Base-by-base conservation (phyloP, 2,113 vertebrate species). In the Sterna hirundo region DNA sequence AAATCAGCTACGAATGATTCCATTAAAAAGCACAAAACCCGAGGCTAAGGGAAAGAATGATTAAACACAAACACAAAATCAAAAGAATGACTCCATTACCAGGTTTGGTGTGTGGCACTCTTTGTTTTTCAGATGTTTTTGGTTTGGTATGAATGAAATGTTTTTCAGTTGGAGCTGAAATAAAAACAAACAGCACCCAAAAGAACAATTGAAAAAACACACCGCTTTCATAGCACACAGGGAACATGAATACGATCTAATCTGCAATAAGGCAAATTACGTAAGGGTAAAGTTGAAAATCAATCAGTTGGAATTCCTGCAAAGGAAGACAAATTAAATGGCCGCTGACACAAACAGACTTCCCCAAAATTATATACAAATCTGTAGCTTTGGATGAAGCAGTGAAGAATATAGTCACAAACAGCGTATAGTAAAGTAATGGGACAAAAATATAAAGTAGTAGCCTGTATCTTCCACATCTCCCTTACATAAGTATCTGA, bases 101-200 rank as follows among this genome's bases (percentile, higher is more conserved):
- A 88, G 96, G 88, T 92, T 51, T 97, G 70, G 84, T 96, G 83
- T 98, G 90, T 91, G 94, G 72, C 34, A 93, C 62, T 98, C 97
- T 96, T 90, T 97, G 65, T 86, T 68, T 96, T 89, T 91, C 94
- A 46, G 95, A 92, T 94, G 94, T 44, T 97, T 98, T 98, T 97
- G 44, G 76, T 97, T 96, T 98, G 84, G 91, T 96, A 91, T 95
- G 96, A 89, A 96, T 78, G 36, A 96, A 94, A 4, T 69, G 64
- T 90, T 98, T 97, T 83, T 98, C 97, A 88, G 94, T 82, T 93
- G 97, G 95, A 97, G 89, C 98, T 98, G 97, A 85, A 98, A 98
- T 95, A 96, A 97, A 96, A 94, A 70, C 16, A 90, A 92, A 94
- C 22, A 82, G 86, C 38, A 83, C 32, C 62, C 84, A 25, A 46